Percentiles rank a stretch among this genome's conserved stretches.
phyloP scores from a whole-genome alignment of 2,797 vertebrate genomes.

The Falco peregrinus region DNA sequence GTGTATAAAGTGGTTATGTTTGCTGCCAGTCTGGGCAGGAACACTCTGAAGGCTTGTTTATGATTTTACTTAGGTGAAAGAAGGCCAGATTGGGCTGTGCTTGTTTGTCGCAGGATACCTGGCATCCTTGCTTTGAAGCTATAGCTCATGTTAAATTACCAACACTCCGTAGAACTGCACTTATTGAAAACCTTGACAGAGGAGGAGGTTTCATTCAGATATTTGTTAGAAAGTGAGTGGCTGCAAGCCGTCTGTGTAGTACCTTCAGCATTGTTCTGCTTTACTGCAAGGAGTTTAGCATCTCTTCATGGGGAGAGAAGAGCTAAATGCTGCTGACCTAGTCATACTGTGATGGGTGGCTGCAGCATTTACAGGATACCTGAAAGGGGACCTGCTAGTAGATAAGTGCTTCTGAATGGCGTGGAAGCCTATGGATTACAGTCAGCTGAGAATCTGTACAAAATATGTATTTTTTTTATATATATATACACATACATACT shows the following conservation, averaged over 20 bases:
- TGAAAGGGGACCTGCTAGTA: not conserved
- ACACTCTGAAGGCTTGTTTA: not conserved
- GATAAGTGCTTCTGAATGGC: not conserved
- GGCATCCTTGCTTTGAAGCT: not conserved
- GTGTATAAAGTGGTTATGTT: not conserved
- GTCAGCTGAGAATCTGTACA: not conserved
- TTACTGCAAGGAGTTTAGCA: not conserved
- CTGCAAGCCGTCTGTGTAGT: not conserved
- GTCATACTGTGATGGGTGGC: not conserved
- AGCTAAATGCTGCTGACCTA: not conserved
- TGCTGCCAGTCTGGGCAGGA: not conserved
- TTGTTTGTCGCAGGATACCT: not conserved
- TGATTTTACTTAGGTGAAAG: not conserved
- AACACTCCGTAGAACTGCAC: not conserved
- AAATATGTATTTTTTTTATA: not conserved
- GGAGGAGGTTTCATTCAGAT: not conserved
- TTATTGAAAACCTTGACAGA: not conserved
- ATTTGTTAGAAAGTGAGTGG: not conserved
- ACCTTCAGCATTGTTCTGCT: not conserved
- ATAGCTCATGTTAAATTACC: not conserved
- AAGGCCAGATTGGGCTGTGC: not conserved
- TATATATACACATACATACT: not conserved
- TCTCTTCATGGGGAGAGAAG: not conserved
- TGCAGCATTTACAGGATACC: not conserved
- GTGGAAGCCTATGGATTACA: not conserved